Evolutionary conservation across 1,140 invertebrate species (phyloP).

Genomic region (Lucilia sericata): DNA sequence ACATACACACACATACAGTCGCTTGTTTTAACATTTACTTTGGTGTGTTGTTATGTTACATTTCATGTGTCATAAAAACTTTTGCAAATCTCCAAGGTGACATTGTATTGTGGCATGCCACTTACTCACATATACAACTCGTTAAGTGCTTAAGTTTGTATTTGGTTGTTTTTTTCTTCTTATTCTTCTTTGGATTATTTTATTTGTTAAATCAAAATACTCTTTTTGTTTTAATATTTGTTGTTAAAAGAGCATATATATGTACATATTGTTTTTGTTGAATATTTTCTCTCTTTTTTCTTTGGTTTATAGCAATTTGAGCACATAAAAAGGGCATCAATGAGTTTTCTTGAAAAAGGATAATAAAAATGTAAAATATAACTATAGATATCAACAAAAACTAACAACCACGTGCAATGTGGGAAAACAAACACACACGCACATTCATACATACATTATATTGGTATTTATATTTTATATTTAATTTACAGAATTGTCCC

Average conservation of each 20-base stretch:
- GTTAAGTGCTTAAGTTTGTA: constrained; percentile 40
- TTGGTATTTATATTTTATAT: no score
- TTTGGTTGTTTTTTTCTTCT: constrained; percentile 7
- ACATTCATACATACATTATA: no score
- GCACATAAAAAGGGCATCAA: neutral
- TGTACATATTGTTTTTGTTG: neutral
- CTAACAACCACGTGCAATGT: neutral
- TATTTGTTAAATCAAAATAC: constrained; percentile 17
- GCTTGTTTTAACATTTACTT: constrained; percentile 1
- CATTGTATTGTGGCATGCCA: constrained; percentile 42
- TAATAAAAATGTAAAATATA: neutral
- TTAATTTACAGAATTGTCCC: no score
- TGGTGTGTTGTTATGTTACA: constrained; percentile 35
- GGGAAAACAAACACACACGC: neutral
- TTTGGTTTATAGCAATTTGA: neutral
- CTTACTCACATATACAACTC: constrained; percentile 43
- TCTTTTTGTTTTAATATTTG: constrained; percentile 29
- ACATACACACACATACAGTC: neutral
- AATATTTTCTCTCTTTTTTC: neutral
- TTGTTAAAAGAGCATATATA: constrained; percentile 18
- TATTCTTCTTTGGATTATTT: neutral
- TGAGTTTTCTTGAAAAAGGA: no score
- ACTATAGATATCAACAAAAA: neutral
- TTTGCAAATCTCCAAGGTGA: constrained; percentile 40
- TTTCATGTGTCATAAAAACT: constrained; percentile 44